A percentile compares a stretch with the other conserved stretches of the same genome.
Evolutionary conservation across 2,888 invertebrate species (phyloP).

Genomic region (Tipula vernalis): DNA sequence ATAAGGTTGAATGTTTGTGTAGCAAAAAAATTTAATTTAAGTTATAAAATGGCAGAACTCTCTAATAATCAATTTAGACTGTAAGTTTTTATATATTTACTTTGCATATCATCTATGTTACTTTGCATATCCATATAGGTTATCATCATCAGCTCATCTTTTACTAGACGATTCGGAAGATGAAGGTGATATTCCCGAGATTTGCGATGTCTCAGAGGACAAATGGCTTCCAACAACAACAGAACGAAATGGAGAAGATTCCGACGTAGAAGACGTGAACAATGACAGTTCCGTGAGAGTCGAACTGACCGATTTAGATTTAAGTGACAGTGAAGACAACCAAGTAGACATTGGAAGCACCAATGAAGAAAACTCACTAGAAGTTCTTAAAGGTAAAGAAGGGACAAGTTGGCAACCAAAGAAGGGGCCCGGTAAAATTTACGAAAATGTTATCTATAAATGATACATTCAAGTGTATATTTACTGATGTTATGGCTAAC

Average conservation of each 20-base stretch:
- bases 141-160: too few species aligned
- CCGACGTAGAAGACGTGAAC: background rate
- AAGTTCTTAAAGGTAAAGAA: background rate
- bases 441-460: background rate
- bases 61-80: too few species aligned
- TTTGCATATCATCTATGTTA: too few species aligned
- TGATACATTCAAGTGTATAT: background rate
- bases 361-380: background rate
- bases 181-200: background rate
- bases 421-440: too few species aligned
- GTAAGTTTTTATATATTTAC: too few species aligned
- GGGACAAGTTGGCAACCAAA: background rate
- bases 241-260: background rate
- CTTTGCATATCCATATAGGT: too few species aligned
- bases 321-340: too few species aligned
- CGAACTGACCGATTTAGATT: background rate
- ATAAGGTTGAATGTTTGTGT: too few species aligned
- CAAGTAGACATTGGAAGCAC: too few species aligned
- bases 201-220: background rate
- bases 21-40: too few species aligned
- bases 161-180: background rate
- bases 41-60: too few species aligned
- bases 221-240: background rate
- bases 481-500: background rate
- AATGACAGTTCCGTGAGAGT: background rate